Percentiles rank a stretch among this genome's conserved stretches.
These are phyloP conservation scores for Carassius auratus DNA, from an alignment of 2,113 vertebrate species.

Conservation along the genomic window DNA sequence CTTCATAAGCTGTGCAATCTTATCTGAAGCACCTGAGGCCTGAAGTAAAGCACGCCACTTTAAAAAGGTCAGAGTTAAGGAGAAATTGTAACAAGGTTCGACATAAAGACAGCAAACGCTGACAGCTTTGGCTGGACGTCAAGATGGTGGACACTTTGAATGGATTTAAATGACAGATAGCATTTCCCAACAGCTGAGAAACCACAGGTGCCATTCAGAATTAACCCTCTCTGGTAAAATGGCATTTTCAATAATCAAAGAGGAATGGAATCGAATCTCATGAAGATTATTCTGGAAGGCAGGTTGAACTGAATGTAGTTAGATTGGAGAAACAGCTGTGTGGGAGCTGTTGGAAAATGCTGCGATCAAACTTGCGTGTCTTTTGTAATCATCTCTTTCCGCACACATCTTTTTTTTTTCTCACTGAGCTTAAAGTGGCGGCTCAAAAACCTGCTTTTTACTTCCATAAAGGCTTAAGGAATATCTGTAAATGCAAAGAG, in stretches of 20 bases:
- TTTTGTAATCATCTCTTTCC: background rate
- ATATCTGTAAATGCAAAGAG: constrained; percentile 3
- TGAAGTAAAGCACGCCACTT: constrained; percentile 5
- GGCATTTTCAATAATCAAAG: constrained; percentile 35
- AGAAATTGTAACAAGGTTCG: background rate
- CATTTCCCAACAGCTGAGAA: constrained; percentile 3
- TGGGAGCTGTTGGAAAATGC: background rate
- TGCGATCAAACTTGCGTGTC: background rate
- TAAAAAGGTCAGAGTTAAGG: constrained; percentile 21
- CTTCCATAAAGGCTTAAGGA: background rate
- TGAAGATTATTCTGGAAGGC: constrained; percentile 14
- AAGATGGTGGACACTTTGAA: constrained; percentile 24
- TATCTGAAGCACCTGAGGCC: constrained; percentile 23
- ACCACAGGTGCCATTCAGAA: constrained; percentile 4
- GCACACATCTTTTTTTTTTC: background rate
- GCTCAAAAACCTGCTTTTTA: constrained; percentile 23
- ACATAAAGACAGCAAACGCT: background rate
- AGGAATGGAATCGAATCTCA: background rate
- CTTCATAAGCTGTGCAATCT: background rate
- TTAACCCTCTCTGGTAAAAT: constrained; percentile 8
- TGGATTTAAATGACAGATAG: constrained; percentile 22
- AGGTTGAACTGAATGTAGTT: background rate
- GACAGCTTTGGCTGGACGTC: background rate
- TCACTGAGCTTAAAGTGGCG: background rate
- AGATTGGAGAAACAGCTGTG: background rate